A percentile compares a stretch with the other conserved stretches of the same genome.
Conservation (phyloP, 2,888 invertebrate genomes). For the Trissolcus brochymenae region DNA sequence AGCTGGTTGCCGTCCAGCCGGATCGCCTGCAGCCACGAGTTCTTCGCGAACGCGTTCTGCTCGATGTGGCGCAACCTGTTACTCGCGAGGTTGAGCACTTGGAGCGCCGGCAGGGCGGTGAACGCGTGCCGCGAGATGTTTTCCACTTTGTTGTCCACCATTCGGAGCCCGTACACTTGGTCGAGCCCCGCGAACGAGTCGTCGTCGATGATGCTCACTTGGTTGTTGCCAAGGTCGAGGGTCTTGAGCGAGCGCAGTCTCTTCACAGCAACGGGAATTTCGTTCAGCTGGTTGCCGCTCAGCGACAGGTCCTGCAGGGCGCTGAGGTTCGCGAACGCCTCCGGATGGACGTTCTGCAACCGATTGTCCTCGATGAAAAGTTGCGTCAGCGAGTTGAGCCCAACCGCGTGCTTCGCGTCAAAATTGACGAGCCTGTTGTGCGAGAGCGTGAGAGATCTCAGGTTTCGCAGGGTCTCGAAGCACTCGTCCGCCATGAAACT, state of each 20-base stretch:
- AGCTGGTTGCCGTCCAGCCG: slow-evolving; percentile 87
- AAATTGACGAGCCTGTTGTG: slow-evolving; percentile 84
- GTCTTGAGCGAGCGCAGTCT: slow-evolving; percentile 84
- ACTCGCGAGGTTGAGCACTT: slow-evolving; percentile 87
- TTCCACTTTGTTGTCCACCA: slow-evolving; percentile 88
- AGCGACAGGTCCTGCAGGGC: slow-evolving; percentile 87
- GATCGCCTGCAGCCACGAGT: slow-evolving; percentile 85
- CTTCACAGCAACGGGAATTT: slow-evolving; percentile 84
- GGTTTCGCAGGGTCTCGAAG: slow-evolving; percentile 85
- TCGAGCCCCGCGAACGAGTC: slow-evolving; percentile 85
- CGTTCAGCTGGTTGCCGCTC: slow-evolving; percentile 84
- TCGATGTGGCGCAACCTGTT: slow-evolving; percentile 88
- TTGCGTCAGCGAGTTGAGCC: slow-evolving; percentile 85
- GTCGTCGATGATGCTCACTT: slow-evolving; percentile 83
- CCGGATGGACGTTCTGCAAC: slow-evolving; percentile 82
- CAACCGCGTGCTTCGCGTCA: slow-evolving; percentile 84
- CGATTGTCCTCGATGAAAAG: slow-evolving; percentile 86
- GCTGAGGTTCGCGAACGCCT: slow-evolving; percentile 86
- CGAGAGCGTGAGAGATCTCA: slow-evolving; percentile 85
- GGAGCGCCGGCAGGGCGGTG: slow-evolving; percentile 83
- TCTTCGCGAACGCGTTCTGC: slow-evolving; percentile 86
- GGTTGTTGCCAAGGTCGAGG: slow-evolving; percentile 89
- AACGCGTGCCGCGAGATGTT: slow-evolving; percentile 87
- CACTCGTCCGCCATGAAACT: slow-evolving; percentile 84
- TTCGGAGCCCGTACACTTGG: slow-evolving; percentile 85